Evolutionary conservation across 1,140 invertebrate genomes (phyloP).

Genomic region (Procambarus clarkii): DNA sequence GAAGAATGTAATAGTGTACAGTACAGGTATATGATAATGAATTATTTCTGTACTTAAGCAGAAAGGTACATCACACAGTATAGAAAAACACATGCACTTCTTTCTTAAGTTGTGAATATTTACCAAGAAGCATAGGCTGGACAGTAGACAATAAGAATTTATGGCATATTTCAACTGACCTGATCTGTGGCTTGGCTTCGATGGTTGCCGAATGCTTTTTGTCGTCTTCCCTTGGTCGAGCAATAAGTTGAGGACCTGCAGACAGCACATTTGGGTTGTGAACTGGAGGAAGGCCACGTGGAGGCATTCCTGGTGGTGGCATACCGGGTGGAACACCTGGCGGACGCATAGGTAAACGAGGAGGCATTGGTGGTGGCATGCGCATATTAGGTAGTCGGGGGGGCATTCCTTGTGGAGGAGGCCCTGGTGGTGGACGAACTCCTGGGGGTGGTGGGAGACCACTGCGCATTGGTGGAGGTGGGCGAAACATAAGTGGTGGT

Average conservation of each 20-base stretch:
- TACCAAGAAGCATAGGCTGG: no score
- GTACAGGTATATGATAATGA: no score
- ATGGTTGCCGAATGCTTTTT: slow-evolving; percentile 87
- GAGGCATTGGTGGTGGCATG: slow-evolving; percentile 78
- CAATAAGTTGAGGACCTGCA: slow-evolving; percentile 89
- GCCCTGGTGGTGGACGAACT: slow-evolving; percentile 79
- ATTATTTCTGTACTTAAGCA: no score
- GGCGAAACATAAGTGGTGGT: slow-evolving; percentile 77
- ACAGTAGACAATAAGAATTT: not conserved
- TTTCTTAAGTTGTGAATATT: no score
- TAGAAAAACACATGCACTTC: no score
- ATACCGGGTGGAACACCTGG: slow-evolving; percentile 74
- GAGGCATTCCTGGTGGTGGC: slow-evolving; percentile 76
- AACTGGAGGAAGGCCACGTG: slow-evolving; percentile 71
- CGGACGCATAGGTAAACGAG: slow-evolving; percentile 79
- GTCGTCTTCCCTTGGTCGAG: slow-evolving; percentile 76
- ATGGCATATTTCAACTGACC: slow-evolving; percentile 70
- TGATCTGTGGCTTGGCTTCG: slow-evolving; percentile 95
- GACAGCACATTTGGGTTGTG: slow-evolving; percentile 86
- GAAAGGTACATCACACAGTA: no score
- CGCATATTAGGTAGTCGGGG: slow-evolving; percentile 75
- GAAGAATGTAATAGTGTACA: no score
- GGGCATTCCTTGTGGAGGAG: slow-evolving; percentile 79
- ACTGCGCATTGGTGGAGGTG: slow-evolving; percentile 72
- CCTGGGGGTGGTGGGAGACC: slow-evolving; percentile 74